Evolutionary conservation across 2,113 vertebrate species (phyloP).

Genomic region (Uropsilus gracilis): DNA sequence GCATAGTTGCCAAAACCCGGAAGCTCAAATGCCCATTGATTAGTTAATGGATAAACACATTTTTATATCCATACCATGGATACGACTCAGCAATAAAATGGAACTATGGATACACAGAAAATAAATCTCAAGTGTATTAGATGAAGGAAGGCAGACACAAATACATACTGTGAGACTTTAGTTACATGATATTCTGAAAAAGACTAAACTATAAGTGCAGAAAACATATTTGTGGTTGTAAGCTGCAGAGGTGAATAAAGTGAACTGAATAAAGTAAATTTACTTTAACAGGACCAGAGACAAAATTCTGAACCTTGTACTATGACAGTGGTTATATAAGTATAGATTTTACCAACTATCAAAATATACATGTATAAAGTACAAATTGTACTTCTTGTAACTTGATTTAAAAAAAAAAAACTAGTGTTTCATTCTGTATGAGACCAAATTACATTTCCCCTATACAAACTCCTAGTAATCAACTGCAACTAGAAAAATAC

Average conservation of each 20-base stretch:
- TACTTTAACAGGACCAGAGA: neutral
- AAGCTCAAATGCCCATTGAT: neutral
- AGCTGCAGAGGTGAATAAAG: neutral
- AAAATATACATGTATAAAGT: neutral
- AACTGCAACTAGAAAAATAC: neutral
- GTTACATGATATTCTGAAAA: neutral
- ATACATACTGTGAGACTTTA: neutral
- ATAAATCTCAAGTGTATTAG: neutral
- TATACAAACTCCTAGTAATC: neutral
- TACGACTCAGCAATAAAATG: neutral
- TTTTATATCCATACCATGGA: neutral
- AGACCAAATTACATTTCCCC: neutral
- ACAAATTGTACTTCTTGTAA: neutral
- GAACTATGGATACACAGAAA: neutral
- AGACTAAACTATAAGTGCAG: neutral
- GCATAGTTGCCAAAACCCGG: neutral
- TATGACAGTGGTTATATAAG: neutral
- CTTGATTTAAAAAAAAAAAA: neutral
- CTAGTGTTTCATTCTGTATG: neutral
- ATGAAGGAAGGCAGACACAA: neutral
- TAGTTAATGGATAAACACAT: neutral
- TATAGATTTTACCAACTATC: neutral
- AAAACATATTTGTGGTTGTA: neutral
- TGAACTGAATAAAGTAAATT: neutral
- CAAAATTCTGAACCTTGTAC: neutral